A percentile compares a stretch with the other conserved stretches of the same genome.
phyloP scores from a whole-genome alignment of 2,113 vertebrate species.

The Oreochromis tanganicae region DNA sequence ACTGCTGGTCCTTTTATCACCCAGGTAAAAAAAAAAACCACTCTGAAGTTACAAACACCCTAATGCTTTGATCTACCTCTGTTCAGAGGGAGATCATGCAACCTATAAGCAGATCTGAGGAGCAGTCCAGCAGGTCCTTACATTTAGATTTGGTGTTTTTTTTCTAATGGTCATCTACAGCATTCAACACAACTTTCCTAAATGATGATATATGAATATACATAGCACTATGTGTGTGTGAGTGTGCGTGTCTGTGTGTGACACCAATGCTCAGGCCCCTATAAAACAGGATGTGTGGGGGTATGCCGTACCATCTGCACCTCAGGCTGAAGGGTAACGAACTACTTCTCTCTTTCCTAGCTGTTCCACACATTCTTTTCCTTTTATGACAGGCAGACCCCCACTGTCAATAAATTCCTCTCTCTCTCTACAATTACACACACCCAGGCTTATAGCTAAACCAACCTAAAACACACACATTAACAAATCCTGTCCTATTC shows the following conservation, averaged over 20 bases:
- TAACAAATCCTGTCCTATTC: neutral
- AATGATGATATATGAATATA: neutral
- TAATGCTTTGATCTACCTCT: neutral
- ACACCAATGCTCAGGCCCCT: neutral
- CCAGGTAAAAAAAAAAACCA: accelerated
- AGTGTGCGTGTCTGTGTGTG: neutral
- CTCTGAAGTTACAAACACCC: neutral
- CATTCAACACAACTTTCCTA: neutral
- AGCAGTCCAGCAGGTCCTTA: neutral
- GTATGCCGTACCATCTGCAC: neutral
- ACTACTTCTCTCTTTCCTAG: neutral
- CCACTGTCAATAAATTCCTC: neutral
- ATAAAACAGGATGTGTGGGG: neutral
- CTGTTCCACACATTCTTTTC: neutral
- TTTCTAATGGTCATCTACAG: neutral
- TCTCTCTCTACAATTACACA: neutral
- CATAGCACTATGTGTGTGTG: neutral
- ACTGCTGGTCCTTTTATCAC: neutral
- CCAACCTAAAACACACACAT: neutral
- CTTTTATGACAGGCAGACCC: too few relatives aligned
- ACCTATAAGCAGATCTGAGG: neutral
- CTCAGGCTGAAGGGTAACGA: neutral
- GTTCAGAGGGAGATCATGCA: neutral
- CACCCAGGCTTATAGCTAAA: neutral
- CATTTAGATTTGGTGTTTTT: neutral